Conservation (phyloP, 2,113 vertebrate species). For the Vidua chalybeata region DNA sequence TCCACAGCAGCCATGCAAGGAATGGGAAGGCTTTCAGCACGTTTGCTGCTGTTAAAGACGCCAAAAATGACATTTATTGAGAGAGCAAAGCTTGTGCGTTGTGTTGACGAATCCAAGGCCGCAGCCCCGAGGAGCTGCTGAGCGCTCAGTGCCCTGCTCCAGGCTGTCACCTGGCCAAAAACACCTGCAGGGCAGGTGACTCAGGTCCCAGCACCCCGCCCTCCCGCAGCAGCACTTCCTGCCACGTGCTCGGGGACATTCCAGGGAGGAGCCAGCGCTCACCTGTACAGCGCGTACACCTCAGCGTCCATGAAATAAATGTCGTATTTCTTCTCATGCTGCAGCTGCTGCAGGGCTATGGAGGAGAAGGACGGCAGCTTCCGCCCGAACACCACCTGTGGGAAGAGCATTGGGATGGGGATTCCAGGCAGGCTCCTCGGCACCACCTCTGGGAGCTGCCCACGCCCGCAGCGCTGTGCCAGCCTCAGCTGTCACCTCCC, state of each 20-base stretch:
- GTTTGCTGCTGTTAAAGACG: not conserved
- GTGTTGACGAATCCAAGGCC: rapidly evolving
- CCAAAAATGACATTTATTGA: not conserved
- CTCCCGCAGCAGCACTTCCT: not conserved
- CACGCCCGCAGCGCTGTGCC: not conserved
- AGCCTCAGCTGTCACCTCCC: not conserved
- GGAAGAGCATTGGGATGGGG: not conserved
- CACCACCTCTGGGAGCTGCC: not conserved
- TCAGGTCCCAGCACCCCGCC: not conserved
- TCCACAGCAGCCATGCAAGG: not conserved
- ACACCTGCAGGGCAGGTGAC: not conserved
- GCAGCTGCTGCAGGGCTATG: conserved; percentile 82
- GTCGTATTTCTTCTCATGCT: conserved; percentile 88
- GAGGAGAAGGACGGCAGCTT: conserved; percentile 83
- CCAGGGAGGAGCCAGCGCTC: not conserved
- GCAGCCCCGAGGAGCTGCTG: not conserved
- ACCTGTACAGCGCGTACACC: conserved; percentile 90
- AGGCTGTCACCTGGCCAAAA: not conserved
- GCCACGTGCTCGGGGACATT: not conserved
- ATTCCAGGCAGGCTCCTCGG: not conserved
- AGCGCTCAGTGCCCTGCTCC: not conserved
- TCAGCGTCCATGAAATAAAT: conserved; percentile 88
- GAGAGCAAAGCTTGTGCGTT: not conserved
- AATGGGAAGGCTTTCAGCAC: not conserved
- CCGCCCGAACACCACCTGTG: conserved; percentile 90